Evolutionary conservation across 2,797 vertebrate species (phyloP), one percentile per base, ranked within the genome.

Genomic region (Mus spretus): DNA sequence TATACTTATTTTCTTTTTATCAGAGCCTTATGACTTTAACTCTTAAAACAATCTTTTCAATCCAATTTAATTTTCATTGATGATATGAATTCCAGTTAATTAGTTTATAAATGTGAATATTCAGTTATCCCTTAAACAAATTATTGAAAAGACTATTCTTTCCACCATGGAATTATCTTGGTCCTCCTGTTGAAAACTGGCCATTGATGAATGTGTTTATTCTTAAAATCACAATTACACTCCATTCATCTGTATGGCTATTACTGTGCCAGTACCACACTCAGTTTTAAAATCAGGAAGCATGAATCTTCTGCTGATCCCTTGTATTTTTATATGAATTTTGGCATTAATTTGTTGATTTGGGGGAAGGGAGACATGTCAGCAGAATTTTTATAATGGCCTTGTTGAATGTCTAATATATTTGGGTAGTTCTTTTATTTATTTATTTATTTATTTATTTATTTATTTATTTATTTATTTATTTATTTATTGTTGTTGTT

Each of bases 241-340:
- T 87, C 47, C 3, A 65, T 88, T 78, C 13, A 63, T 84, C 31
- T 63, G 9, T 31, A 9, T 88, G 4, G 28, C 19, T 90, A 26
- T 75, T 57, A 83, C 83, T 89, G 50, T 89, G 22, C 12, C 15
- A 75, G 55, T 84, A 74, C 6, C 31, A 95, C 1, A 53, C 7
- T 93, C 88, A 85, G 34, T 37, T 95, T 89, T 95, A 53, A 89
- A 89, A 91, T 26, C 17, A 44, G 40, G 44, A 92, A 72, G 13
- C 34, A 24, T 86, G 63, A 47, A 72, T 24, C 9, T 78, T 47
- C 14, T 81, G 10, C 31, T 93, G 22, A 31, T 84, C 8, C 15
- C 4, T 95, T 91, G 6, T 1, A 61, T 90, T 72, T 93, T 26
- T 31, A 50, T 37, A 47, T 89, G 59, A 84, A 91, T 81, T 93